These are phyloP conservation scores for Colletes latitarsis DNA, from an alignment of 1,140 invertebrate genomes.

Conservation along the genomic window DNA sequence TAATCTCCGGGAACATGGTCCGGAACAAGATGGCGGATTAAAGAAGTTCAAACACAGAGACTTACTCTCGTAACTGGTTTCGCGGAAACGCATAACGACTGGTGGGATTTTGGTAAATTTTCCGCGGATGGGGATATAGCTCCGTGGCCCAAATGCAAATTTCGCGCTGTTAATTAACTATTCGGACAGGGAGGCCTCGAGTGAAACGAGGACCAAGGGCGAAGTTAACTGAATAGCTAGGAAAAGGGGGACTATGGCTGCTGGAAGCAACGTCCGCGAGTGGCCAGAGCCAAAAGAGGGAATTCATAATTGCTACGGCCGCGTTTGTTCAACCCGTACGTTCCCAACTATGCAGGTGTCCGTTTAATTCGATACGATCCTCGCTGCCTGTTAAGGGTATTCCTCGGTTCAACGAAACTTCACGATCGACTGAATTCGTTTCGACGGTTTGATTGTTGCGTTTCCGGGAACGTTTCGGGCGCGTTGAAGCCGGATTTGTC, in stretches of 20 bases:
- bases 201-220: conserved; percentile 48
- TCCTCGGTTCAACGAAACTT: conserved; percentile 45
- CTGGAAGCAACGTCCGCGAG: conserved; percentile 59
- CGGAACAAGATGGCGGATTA: no score
- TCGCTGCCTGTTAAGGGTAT: conserved; percentile 31
- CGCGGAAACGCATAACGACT: background rate
- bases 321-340: conserved; percentile 63
- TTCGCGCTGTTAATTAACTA: conserved; percentile 72
- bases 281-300: conserved; percentile 59
- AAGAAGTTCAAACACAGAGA: no score
- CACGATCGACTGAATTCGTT: conserved; percentile 29
- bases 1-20: background rate
- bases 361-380: conserved; percentile 49
- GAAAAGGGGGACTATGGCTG: conserved; percentile 48
- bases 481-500: no score
- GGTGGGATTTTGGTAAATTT: conserved; percentile 27
- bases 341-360: conserved; percentile 46
- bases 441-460: background rate
- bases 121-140: conserved; percentile 48
- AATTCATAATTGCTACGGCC: conserved; percentile 71
- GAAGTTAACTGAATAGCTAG: conserved; percentile 70
- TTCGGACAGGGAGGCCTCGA: conserved; percentile 55
- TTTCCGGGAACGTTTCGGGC: background rate
- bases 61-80: no score
- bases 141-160: conserved; percentile 72